phyloP scores from a whole-genome alignment of 2,113 vertebrate species.

The Phaethornis superciliosus region DNA sequence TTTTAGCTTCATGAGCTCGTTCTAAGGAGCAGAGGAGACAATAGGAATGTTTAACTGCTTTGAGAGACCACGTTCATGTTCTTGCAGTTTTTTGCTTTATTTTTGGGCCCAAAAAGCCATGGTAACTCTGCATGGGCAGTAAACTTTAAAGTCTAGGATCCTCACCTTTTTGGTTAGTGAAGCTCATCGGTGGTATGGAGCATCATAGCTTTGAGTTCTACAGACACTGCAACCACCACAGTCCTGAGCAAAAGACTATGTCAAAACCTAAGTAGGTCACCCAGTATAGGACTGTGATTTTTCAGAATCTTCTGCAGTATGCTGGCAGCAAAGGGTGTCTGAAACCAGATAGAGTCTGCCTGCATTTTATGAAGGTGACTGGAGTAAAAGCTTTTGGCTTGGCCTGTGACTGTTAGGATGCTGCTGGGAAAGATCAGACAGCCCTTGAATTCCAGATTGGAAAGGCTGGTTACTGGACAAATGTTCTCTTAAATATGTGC shows the following conservation, averaged over 20 bases:
- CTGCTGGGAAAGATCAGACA: not conserved
- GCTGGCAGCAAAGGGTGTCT: not conserved
- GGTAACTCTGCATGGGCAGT: not conserved
- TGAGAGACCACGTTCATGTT: not conserved
- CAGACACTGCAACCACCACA: not conserved
- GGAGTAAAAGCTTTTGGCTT: not conserved
- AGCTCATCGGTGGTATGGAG: not conserved
- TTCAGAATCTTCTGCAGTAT: not conserved
- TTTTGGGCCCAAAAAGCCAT: not conserved
- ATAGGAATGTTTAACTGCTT: not conserved
- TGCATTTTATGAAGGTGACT: not conserved
- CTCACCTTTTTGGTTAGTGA: not conserved
- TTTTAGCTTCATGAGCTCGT: not conserved
- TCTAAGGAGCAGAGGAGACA: not conserved
- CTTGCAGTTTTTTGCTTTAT: not conserved
- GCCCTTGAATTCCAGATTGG: not conserved
- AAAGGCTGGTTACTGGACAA: not conserved
- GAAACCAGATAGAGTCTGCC: not conserved
- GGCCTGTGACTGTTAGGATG: not conserved
- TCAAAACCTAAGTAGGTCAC: not conserved
- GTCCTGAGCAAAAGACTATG: not conserved
- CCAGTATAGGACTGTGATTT: not conserved
- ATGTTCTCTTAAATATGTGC: not conserved
- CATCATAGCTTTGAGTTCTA: not conserved
- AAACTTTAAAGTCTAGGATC: not conserved